Conservation (phyloP, 2,797 vertebrate genomes). For the Sebastolobus alascanus region DNA sequence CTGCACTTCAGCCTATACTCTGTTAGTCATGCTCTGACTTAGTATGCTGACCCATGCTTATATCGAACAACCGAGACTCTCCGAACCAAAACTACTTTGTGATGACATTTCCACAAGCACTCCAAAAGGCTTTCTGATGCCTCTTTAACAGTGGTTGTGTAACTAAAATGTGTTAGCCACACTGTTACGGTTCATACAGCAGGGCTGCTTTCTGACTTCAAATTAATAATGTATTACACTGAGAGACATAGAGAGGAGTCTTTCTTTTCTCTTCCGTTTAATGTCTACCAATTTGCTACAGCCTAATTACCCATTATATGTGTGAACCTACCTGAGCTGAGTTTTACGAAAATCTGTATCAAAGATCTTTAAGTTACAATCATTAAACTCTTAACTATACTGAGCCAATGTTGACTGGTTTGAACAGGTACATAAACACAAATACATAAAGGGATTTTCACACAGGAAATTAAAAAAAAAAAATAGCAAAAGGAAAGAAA, state of each 20-base stretch:
- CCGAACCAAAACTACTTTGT: neutral
- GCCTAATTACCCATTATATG: neutral
- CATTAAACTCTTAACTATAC: neutral
- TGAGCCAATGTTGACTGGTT: neutral
- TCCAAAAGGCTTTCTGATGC: slow-evolving; percentile 8
- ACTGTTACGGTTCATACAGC: neutral
- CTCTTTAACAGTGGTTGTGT: neutral
- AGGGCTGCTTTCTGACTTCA: neutral
- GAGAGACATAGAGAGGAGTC: neutral
- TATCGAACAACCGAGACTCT: slow-evolving; percentile 9
- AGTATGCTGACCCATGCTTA: slow-evolving; percentile 20
- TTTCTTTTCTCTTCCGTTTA: neutral
- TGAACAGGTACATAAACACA: neutral
- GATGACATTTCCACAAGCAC: slow-evolving; percentile 5
- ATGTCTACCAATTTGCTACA: neutral
- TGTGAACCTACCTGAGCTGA: neutral
- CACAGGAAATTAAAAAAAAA: neutral
- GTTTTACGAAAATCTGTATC: neutral
- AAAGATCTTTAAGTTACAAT: neutral
- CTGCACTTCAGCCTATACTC: slow-evolving; percentile 17
- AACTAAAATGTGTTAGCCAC: neutral
- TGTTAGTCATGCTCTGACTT: slow-evolving; percentile 33
- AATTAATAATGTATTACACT: neutral
- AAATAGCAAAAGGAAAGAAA: neutral
- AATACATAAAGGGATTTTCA: neutral